Evolutionary conservation across 2,113 vertebrate species (phyloP).

Genomic region (Tachysurus vachellii): DNA sequence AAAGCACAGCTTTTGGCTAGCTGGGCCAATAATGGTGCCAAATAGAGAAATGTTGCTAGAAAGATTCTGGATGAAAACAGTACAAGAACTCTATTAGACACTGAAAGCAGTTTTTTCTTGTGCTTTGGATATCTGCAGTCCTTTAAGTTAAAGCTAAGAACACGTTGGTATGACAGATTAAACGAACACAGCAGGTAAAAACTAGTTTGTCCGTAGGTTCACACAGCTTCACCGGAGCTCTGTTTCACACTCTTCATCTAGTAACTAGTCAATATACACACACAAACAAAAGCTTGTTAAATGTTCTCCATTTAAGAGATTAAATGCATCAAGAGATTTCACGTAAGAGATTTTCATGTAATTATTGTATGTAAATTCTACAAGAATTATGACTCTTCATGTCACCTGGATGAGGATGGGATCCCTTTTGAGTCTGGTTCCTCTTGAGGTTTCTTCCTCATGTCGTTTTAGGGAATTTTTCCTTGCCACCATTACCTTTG

Average conservation of each 20-base stretch:
- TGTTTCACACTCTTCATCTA: not conserved
- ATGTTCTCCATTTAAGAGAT: no score
- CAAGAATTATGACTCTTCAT: no score
- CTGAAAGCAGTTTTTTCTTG: not conserved
- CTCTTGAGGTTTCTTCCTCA: no score
- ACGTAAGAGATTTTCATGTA: no score
- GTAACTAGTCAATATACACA: not conserved
- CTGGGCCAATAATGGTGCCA: slow-evolving; percentile 18
- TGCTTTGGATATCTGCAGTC: not conserved
- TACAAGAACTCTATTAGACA: not conserved
- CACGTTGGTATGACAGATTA: not conserved
- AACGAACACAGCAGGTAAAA: not conserved
- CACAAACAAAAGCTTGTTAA: no score
- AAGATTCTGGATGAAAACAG: not conserved
- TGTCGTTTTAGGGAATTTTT: no score
- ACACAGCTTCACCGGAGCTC: not conserved
- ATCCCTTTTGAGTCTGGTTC: no score
- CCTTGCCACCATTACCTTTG: no score
- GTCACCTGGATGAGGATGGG: no score
- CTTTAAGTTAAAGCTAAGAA: not conserved
- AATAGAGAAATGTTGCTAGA: slow-evolving; percentile 14
- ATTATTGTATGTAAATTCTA: no score
- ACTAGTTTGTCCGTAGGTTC: not conserved
- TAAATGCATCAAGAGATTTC: no score
- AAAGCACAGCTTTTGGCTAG: slow-evolving; percentile 26